Evolutionary conservation across 2,888 invertebrate genomes (phyloP).

Genomic region (Polydrusus cervinus): DNA sequence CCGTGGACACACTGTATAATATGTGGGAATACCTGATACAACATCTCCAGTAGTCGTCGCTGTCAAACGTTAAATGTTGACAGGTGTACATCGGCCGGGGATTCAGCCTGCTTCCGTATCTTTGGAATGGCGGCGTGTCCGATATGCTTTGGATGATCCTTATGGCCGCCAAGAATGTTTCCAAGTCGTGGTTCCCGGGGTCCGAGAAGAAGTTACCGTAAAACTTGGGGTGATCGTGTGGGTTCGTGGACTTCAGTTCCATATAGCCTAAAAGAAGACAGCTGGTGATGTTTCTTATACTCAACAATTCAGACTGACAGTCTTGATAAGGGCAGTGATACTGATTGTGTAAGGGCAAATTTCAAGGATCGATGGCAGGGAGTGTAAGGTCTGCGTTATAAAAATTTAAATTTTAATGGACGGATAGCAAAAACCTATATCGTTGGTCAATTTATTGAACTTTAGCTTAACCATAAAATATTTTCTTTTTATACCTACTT

Average conservation of each 20-base stretch:
- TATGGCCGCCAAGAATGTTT: conserved; percentile 74
- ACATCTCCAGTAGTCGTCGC: conserved; percentile 81
- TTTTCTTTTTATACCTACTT: neutral
- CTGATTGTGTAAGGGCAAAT: too few relatives aligned
- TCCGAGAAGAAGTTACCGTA: conserved; percentile 73
- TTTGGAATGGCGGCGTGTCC: conserved; percentile 72
- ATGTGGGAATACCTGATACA: conserved; percentile 65
- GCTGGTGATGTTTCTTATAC: too few relatives aligned
- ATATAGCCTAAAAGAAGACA: conserved; percentile 61
- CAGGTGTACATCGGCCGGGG: conserved; percentile 75
- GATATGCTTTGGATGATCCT: conserved; percentile 71
- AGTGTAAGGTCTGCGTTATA: too few relatives aligned
- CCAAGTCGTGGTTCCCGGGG: conserved; percentile 69
- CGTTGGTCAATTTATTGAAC: too few relatives aligned
- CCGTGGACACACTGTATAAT: too few relatives aligned
- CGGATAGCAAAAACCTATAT: too few relatives aligned
- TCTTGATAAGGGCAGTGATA: too few relatives aligned
- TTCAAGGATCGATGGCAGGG: too few relatives aligned
- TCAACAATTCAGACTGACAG: too few relatives aligned
- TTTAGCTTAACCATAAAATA: too few relatives aligned
- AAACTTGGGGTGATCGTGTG: conserved; percentile 76
- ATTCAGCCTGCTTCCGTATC: conserved; percentile 76
- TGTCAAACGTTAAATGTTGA: conserved; percentile 72
- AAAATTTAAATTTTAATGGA: too few relatives aligned
- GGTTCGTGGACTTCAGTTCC: conserved; percentile 73